Evolutionary conservation across 2,113 vertebrate species (phyloP), one percentile per base, ranked within the genome.

Genomic region (Seriola quinqueradiata): DNA sequence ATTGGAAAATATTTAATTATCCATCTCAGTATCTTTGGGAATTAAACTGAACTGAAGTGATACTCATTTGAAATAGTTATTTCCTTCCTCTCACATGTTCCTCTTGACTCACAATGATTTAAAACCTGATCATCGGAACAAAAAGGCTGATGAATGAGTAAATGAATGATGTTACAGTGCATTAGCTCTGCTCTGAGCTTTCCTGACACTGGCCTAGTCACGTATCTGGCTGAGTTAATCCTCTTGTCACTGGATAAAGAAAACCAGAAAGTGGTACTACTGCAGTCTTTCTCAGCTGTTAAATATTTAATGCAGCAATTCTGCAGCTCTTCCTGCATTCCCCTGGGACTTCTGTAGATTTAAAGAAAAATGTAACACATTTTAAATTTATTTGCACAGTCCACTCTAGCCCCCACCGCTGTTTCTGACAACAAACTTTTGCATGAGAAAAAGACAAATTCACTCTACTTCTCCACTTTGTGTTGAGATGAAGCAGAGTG

Each of bases 271-370:
- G n/a, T 28, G 38, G 60, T 32, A 40, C 57, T 59, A 5, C 84
- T 77, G 82, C 77, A 82, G 73, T 72, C 46, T 75, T 70, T 79
- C 55, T 83, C 46, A 79, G 68, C 61, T 82, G 71, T 16, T 88
- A 70, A 90, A 90, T 87, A 87, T 89, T 86, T 86, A 50, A 93
- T 89, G 75, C 74, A 14, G 52, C 3, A 21, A 63, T 79, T 70
- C 72, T 75, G 50, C 54, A 46, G 17, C 59, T 64, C 32, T 21
- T 64, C 36, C 60, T 67, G 32, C 40, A 81, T 38, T 63, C 34
- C 38, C 16, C 21, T 40, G 70, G 61, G 60, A 75, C 74, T 36
- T 72, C 5, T 81, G 61, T 74, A 80, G 14, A 36, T 74, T 81
- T 67, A 68, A 74, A 66, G 77, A 25, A 59, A 75, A 74, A 60